Conservation (phyloP, 2,113 vertebrate species). For the Eonycteris spelaea region DNA sequence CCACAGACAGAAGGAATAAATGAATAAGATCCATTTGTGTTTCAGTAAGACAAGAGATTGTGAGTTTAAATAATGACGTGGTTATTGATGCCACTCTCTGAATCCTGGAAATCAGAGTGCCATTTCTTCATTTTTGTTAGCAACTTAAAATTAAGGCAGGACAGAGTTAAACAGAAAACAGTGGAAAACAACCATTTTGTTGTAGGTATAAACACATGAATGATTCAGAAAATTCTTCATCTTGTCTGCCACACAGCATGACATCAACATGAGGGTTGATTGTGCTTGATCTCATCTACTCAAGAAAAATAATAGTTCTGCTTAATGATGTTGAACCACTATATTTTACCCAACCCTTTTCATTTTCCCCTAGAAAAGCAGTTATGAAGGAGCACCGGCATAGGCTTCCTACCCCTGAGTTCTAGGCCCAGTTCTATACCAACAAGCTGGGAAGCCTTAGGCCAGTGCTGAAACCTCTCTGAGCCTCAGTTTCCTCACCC, state of each 20-base stretch:
- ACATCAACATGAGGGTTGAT: not conserved
- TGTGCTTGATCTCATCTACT: not conserved
- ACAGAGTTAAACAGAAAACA: not conserved
- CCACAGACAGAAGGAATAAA: not conserved
- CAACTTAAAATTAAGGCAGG: not conserved
- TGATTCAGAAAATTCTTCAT: not conserved
- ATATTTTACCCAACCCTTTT: not conserved
- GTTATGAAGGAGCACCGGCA: not conserved
- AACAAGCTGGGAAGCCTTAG: not conserved
- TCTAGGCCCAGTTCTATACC: not conserved
- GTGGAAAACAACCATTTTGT: not conserved
- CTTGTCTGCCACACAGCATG: not conserved
- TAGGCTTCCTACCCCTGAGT: not conserved
- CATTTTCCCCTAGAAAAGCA: conserved; percentile 19
- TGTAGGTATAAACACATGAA: not conserved
- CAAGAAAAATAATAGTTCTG: not conserved
- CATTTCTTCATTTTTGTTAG: not conserved
- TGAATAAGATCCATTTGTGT: not conserved
- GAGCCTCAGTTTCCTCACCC: conserved; percentile 12
- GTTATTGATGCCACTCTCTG: not conserved
- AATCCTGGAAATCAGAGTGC: not conserved
- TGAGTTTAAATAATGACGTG: not conserved
- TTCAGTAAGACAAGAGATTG: conserved; percentile 10
- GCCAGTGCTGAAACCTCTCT: not conserved
- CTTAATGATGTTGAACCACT: not conserved